Evolutionary conservation across 2,888 invertebrate genomes (phyloP), one percentile per base, ranked within the genome.

Genomic region (Pristionchus exspectatus): DNA sequence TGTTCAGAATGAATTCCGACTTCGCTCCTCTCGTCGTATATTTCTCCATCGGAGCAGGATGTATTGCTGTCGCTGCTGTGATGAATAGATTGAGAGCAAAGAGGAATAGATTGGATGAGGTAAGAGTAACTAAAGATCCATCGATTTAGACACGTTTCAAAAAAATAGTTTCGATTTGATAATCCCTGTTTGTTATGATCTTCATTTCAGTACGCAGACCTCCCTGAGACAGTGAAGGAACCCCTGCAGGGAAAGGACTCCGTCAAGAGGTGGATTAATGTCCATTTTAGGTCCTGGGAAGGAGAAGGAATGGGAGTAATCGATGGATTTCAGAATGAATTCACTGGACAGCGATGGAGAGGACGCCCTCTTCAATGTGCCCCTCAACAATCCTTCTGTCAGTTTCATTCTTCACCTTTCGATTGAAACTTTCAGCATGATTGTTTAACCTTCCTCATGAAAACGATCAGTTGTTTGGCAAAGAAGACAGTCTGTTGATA

Each of bases 51-150:
- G 84, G 84, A 0, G 54, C 84, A 21, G 84, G 84, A 9, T 59
- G 54, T 59, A 84, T 84, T 12, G 18, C 59, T 18, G 84, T 84
- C 27, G 84, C 84, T 33, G 84, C 84, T 30, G 84, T 81, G 50
- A 81, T 81, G 77, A 81, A 81, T 50, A 81, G 16, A 81, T n/a
- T 81, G 50, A 81, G 77, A 50, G n/a, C 7, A 0, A 81, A 81
- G 77, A 81, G 50, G 12, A 81, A 50, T 14, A 7, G 77, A 81
- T 27, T 81, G n/a, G 77, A 81, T 81, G 50, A 81, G 77, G 44
- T 81, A 5, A 50, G 77, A 0, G 14, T 24, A 12, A 63, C n/a
- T n/a, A n/a, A n/a, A n/a, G n/a, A n/a, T n/a, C n/a, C n/a, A n/a
- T n/a, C n/a, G n/a, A n/a, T n/a, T n/a, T n/a, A n/a, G n/a, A n/a